Conservation (phyloP, 2,113 vertebrate genomes). For the Phylloscopus trochilus region DNA sequence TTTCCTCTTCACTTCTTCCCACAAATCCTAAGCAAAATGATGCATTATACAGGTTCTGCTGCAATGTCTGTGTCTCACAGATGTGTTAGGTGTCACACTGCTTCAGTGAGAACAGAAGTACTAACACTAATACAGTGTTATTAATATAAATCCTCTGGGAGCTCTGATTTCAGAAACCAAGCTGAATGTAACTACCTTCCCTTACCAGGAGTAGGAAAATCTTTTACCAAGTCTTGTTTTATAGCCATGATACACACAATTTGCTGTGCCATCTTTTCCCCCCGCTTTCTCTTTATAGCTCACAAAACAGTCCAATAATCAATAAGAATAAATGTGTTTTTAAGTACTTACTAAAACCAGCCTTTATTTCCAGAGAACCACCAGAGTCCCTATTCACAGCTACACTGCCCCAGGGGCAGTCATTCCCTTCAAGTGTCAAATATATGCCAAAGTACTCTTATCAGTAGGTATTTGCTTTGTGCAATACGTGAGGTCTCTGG, state of each 20-base stretch:
- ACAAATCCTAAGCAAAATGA: not conserved
- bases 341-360: not conserved
- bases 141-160: not conserved
- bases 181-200: not conserved
- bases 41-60: not conserved
- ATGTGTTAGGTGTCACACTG: not conserved
- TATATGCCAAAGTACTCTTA: not conserved
- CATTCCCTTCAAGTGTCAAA: not conserved
- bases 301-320: not conserved
- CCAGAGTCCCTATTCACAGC: not conserved
- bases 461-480: not conserved
- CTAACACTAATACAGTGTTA: not conserved
- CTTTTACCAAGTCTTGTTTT: not conserved
- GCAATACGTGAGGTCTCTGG: not conserved
- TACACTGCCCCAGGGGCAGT: not conserved
- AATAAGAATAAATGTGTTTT: not conserved
- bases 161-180: not conserved
- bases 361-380: not conserved
- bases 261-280: not conserved
- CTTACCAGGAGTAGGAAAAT: not conserved
- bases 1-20: not conserved
- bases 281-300: not conserved
- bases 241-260: not conserved
- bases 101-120: not conserved
- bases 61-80: not conserved